Conservation (phyloP, 2,888 invertebrate species). For the Poecilus cupreus region DNA sequence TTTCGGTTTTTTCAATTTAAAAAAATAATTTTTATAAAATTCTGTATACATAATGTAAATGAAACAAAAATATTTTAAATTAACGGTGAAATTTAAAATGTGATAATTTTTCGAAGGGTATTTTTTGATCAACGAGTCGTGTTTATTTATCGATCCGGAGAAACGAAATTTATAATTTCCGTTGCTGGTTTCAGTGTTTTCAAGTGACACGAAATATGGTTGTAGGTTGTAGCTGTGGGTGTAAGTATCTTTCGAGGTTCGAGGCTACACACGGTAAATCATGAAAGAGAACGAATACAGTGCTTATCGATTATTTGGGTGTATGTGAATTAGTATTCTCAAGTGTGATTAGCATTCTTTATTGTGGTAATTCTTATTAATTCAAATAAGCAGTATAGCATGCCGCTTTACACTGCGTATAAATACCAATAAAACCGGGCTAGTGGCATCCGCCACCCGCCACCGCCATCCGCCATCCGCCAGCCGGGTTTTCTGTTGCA, state of each 20-base stretch:
- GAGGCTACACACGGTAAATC: background rate
- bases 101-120: background rate
- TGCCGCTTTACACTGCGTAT: constrained; percentile 9
- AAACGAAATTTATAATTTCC: constrained; percentile 45
- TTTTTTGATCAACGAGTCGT: background rate
- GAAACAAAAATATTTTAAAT: background rate
- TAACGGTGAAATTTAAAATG: background rate
- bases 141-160: constrained; percentile 42
- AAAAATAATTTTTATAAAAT: too few relatives aligned
- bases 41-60: background rate
- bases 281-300: constrained; percentile 16
- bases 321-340: constrained; percentile 11
- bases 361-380: constrained; percentile 2
- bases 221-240: background rate
- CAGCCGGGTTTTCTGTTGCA: constrained; percentile 44
- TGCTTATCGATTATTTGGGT: constrained; percentile 6
- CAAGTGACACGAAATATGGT: constrained; percentile 21
- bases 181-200: constrained; percentile 30
- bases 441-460: too few relatives aligned
- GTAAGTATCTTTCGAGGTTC: too few relatives aligned
- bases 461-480: too few relatives aligned
- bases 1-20: too few relatives aligned
- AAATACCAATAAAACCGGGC: constrained; percentile 29
- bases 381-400: constrained; percentile 19
- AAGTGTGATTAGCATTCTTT: constrained; percentile 4